phyloP scores from a whole-genome alignment of 2,113 vertebrate genomes.

The Microtus pennsylvanicus region DNA sequence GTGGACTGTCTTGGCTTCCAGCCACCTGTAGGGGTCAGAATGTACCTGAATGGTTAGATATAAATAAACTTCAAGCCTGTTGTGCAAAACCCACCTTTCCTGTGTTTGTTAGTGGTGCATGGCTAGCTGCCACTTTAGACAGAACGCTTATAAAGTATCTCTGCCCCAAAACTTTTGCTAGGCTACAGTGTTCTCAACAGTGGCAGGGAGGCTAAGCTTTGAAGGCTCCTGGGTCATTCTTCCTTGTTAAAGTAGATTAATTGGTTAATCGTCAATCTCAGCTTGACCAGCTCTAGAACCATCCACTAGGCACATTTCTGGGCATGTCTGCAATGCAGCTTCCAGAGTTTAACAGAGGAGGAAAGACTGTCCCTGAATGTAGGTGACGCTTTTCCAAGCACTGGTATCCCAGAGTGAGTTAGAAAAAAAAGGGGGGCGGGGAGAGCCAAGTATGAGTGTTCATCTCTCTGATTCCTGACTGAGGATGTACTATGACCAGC shows the following conservation, averaged over 20 bases:
- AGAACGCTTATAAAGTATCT: not conserved
- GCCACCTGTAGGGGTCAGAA: not conserved
- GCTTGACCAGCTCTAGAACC: not conserved
- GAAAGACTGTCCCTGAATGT: not conserved
- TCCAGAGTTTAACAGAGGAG: not conserved
- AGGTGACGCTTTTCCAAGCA: no score
- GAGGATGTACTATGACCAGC: not conserved
- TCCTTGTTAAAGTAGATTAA: not conserved
- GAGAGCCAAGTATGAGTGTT: not conserved
- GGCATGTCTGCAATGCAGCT: not conserved
- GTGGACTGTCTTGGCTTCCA: not conserved
- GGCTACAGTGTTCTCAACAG: not conserved
- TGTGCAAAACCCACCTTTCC: not conserved
- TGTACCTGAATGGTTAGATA: constrained; percentile 4
- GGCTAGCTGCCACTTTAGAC: not conserved
- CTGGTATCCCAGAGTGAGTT: not conserved
- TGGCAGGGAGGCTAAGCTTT: not conserved
- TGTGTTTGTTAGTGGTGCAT: not conserved
- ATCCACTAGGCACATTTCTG: not conserved
- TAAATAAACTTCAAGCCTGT: not conserved
- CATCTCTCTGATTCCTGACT: not conserved
- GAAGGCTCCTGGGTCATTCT: not conserved
- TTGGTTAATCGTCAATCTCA: not conserved
- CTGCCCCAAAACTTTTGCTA: not conserved
- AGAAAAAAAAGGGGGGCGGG: not conserved